phyloP scores from a whole-genome alignment of 2,113 vertebrate genomes.

The Podocnemis expansa region DNA sequence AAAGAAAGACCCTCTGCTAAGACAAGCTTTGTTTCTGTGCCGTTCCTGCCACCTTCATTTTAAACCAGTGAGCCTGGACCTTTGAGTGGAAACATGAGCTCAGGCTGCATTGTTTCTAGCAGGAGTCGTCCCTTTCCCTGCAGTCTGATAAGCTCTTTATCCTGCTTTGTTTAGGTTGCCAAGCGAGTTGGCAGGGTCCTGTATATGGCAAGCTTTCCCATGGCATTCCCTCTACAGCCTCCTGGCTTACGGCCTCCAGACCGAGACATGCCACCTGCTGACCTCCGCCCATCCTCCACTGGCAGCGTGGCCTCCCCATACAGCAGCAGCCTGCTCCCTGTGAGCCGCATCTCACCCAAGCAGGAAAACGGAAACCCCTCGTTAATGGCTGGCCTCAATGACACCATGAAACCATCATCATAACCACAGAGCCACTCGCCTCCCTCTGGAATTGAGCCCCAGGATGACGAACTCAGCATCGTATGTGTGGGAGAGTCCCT shows the following conservation, averaged over 20 bases:
- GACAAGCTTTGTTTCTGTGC: not conserved
- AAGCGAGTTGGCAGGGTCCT: constrained; percentile 91
- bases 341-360: constrained; percentile 85
- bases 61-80: too few species aligned
- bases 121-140: not conserved
- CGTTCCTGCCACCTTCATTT: too few species aligned
- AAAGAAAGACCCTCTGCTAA: not conserved
- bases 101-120: not conserved
- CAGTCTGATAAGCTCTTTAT: not conserved
- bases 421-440: constrained; percentile 66
- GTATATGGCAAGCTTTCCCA: constrained; percentile 94
- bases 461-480: not conserved
- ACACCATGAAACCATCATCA: constrained; percentile 83
- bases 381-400: constrained; percentile 67
- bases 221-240: constrained; percentile 91
- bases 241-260: constrained; percentile 79
- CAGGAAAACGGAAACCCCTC: constrained; percentile 86
- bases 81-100: not conserved
- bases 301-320: constrained; percentile 86
- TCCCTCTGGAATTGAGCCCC: not conserved
- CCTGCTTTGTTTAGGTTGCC: constrained; percentile 82
- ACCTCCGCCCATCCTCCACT: constrained; percentile 83
- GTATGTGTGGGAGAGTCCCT: not conserved
- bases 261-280: constrained; percentile 73
- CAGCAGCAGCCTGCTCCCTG: constrained; percentile 65